A percentile compares a stretch with the other conserved stretches of the same genome.
Conservation (phyloP, 1,140 invertebrate genomes). For the Drosophila equinoxialis region DNA sequence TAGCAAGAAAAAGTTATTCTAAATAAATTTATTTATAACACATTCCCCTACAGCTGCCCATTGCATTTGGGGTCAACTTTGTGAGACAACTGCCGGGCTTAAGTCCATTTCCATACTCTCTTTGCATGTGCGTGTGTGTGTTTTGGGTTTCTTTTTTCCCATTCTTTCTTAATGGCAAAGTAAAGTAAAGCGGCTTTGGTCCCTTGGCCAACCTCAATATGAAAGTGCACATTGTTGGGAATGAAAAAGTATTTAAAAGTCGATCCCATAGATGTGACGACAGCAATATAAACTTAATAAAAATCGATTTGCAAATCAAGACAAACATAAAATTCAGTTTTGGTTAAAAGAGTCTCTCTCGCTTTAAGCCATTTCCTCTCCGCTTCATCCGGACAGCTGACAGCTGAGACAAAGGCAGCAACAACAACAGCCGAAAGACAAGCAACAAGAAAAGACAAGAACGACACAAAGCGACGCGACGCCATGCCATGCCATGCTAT, state of each 20-base stretch:
- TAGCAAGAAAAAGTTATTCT: conserved; percentile 65
- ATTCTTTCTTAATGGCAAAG: conserved; percentile 21
- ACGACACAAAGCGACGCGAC: conserved; percentile 17
- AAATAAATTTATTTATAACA: conserved; percentile 55
- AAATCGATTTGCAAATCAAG: conserved; percentile 24
- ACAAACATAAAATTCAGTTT: conserved; percentile 16
- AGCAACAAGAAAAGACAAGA: conserved; percentile 27
- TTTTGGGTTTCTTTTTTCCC: conserved; percentile 20
- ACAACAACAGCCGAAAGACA: conserved; percentile 28
- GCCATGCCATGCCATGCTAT: conserved; percentile 12
- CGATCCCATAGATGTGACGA: background rate
- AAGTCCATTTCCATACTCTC: conserved; percentile 54
- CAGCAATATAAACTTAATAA: conserved; percentile 13
- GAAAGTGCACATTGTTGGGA: conserved; percentile 26
- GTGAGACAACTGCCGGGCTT: conserved; percentile 50
- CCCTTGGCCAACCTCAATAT: conserved; percentile 20
- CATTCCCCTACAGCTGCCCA: conserved; percentile 10
- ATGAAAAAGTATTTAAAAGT: conserved; percentile 32
- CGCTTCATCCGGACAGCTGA: conserved; percentile 33
- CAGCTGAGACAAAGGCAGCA: conserved; percentile 47
- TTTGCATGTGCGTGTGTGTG: conserved; percentile 18
- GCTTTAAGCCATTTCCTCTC: conserved; percentile 1
- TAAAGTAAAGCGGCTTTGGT: conserved; percentile 46
- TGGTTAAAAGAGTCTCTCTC: conserved; percentile 6
- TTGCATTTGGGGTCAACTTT: conserved; percentile 47